Evolutionary conservation across 2,113 vertebrate genomes (phyloP), one percentile per base, ranked within the genome.

Genomic region (Mirza zaza): DNA sequence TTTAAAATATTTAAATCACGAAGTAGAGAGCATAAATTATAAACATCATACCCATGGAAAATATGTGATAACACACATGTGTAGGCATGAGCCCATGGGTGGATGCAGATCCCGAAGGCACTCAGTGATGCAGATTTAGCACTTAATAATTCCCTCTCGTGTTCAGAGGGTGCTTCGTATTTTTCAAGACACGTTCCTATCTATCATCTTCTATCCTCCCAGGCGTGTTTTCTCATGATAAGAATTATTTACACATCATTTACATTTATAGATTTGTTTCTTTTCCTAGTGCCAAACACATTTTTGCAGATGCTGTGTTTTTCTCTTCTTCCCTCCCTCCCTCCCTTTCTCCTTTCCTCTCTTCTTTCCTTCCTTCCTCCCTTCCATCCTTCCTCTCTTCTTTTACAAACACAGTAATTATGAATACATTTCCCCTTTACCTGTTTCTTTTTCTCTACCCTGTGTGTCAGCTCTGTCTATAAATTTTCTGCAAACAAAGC

Each of bases 191-290:
- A 91, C 42, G 0, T 81, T 52, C 71, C 39, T 93, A 94, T 97
- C 92, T 91, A 57, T 97, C 96, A 97, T 95, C 93, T 96, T 67
- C 96, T 73, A 36, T 73, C 93, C 83, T 97, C 82, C 87, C 85
- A 63, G 91, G 83, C 42, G 0, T 97, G 96, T 93, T 95, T 97
- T 81, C 96, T 93, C 95, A 92, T 94, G 95, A 97, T 98, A 97
- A 97, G 96, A 97, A 94, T 97, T 98, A 98, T 96, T 94, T 96
- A 96, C 90, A 97, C 95, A 85, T 95, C 90, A 97, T 97, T 97
- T 97, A 83, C 95, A 97, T 98, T 96, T 97, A 92, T n/a, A 96
- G 83, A 95, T 86, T 92, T 55, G 42, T 71, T 84, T 21, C 82
- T 91, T 87, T 91, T 84, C 42, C 80, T 50, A 6, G 73, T 55